Evolutionary conservation across 2,113 vertebrate genomes (phyloP).

Genomic region (Parus major): DNA sequence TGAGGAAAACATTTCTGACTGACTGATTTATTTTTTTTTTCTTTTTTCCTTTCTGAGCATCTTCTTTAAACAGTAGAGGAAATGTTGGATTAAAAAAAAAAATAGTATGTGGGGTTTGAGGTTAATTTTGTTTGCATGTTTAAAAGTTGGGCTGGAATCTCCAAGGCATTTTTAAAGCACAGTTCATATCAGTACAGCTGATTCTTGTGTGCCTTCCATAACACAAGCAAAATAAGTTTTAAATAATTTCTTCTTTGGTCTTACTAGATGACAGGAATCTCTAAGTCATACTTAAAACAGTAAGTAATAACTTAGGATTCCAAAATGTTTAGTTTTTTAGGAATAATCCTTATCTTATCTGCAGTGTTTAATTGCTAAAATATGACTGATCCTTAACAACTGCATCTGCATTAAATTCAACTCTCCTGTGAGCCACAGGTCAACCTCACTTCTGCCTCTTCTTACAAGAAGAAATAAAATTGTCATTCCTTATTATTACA

Average conservation of each 20-base stretch:
- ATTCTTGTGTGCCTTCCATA: not conserved
- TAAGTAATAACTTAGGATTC: not conserved
- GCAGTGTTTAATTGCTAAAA: not conserved
- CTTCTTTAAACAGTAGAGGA: not conserved
- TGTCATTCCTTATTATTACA: not conserved
- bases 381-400: not conserved
- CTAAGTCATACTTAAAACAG: not conserved
- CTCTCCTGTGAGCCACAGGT: not conserved
- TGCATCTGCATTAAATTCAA: not conserved
- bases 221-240: not conserved
- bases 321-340: not conserved
- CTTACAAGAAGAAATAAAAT: not conserved
- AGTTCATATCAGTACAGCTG: not conserved
- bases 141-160: not conserved
- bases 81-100: not conserved
- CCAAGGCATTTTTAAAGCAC: not conserved
- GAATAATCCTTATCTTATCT: not conserved
- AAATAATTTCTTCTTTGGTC: not conserved
- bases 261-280: not conserved
- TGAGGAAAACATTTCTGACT: not conserved
- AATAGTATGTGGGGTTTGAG: fast-evolving
- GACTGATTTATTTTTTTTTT: too few species aligned
- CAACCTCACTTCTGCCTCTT: not conserved
- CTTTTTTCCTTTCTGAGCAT: not conserved
- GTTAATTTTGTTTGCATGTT: not conserved